Base-by-base conservation (phyloP, 2,797 vertebrate species). In the Phoxinus dragarum region DNA sequence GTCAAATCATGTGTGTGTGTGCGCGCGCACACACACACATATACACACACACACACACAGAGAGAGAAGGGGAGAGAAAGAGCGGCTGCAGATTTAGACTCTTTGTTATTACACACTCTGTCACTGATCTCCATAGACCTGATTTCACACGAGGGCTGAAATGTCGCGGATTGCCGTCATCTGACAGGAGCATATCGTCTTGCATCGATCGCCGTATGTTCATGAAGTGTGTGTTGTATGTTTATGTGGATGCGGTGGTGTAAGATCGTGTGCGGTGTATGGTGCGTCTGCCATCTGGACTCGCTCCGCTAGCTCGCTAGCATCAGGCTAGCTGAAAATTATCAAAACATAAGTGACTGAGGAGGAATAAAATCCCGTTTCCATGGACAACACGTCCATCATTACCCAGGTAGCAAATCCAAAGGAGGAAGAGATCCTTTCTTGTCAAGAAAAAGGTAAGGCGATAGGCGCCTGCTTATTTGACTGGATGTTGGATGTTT, bases 381-480 rank as follows among this genome's bases (percentile, higher is more conserved):
- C 97, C 97, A 99, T 99, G 98, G 98, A 99, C 97, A 96, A 97
- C 96, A 98, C 97, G 96, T 98, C 98, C 97, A 98, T 99, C 94
- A 99, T 99, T 96, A 99, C 98, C 96, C 98, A 99, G 97, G 97
- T 98, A 96, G 97, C 97, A 96, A 98, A 98, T 97, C 97, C 97
- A 93, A 99, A 98, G 97, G 98, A 99, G 96, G 98, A 99, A 94
- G 97, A 98, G 94, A 97, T 96, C 94, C 95, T 94, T 91, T 94
- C 95, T 80, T 92, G 93, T 90, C 95, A 91, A 89, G 96, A 96
- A 90, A 96, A 96, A 96, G 96, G 96, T 96, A 94, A 95, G 93
- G 36, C 40, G 61, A 79, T 64, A 79, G 8, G 16, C 67, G 49
- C 16, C 19, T 49, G 42, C 56, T 64, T 19, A 1, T 56, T 12